These are phyloP conservation scores for Vesta saturnalis DNA, from an alignment of 2,888 invertebrate species.

Conservation along the genomic window DNA sequence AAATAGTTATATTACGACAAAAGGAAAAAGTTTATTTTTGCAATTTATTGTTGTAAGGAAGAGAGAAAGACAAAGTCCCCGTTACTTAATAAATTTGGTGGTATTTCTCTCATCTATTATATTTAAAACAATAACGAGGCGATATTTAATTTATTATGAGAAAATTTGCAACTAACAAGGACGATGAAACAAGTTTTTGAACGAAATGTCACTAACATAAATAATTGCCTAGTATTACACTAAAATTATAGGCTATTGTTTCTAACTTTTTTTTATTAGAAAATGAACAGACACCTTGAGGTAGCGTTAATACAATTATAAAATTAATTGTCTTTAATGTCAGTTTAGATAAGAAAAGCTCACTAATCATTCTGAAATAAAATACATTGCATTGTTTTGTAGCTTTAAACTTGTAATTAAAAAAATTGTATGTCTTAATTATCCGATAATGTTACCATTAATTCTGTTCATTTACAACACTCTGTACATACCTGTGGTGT, in stretches of 20 bases:
- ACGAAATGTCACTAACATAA: slow-evolving; percentile 1
- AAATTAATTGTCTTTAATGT: not conserved
- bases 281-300: not conserved
- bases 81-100: too few species aligned
- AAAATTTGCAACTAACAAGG: not conserved
- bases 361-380: not conserved
- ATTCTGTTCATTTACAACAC: too few species aligned
- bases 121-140: not conserved
- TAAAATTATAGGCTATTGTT: not conserved
- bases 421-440: too few species aligned
- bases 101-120: not conserved
- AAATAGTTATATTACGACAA: too few species aligned
- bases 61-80: too few species aligned
- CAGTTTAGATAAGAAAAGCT: not conserved
- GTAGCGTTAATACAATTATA: not conserved
- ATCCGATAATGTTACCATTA: too few species aligned
- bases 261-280: not conserved
- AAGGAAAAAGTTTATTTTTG: too few species aligned
- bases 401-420: too few species aligned
- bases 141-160: not conserved
- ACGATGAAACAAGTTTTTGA: not conserved
- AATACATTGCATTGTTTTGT: not conserved
- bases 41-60: too few species aligned
- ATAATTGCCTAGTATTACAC: not conserved
- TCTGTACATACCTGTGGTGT: too few species aligned